phyloP scores from a whole-genome alignment of 2,113 vertebrate species.

The Pycnonotus jocosus region DNA sequence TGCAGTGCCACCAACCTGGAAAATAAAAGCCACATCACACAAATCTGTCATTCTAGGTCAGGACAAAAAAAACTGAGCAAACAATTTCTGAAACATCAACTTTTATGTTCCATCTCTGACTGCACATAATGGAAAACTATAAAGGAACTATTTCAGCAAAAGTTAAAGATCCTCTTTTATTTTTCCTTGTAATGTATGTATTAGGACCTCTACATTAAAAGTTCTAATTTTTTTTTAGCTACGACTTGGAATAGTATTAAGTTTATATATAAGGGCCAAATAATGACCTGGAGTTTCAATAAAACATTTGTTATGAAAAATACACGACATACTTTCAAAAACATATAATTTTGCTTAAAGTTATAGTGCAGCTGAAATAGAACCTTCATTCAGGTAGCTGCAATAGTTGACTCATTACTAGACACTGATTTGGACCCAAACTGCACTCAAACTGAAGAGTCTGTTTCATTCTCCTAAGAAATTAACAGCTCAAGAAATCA shows the following conservation, averaged over 20 bases:
- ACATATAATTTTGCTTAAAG: background rate
- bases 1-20: conserved; percentile 74
- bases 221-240: background rate
- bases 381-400: background rate
- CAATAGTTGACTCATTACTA: background rate
- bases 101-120: background rate
- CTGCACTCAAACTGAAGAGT: background rate
- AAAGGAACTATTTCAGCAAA: background rate
- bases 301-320: background rate
- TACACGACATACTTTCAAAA: background rate
- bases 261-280: background rate
- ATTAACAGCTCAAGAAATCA: background rate
- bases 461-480: background rate
- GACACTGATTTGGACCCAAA: background rate
- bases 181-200: fast-evolving
- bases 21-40: background rate
- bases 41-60: background rate
- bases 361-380: background rate
- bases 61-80: background rate
- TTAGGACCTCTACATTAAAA: background rate
- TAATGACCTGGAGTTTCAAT: background rate
- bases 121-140: background rate
- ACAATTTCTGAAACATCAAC: background rate
- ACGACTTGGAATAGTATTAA: background rate
- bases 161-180: background rate